phyloP scores from a whole-genome alignment of 2,797 vertebrate genomes.

The Buceros bicornis region DNA sequence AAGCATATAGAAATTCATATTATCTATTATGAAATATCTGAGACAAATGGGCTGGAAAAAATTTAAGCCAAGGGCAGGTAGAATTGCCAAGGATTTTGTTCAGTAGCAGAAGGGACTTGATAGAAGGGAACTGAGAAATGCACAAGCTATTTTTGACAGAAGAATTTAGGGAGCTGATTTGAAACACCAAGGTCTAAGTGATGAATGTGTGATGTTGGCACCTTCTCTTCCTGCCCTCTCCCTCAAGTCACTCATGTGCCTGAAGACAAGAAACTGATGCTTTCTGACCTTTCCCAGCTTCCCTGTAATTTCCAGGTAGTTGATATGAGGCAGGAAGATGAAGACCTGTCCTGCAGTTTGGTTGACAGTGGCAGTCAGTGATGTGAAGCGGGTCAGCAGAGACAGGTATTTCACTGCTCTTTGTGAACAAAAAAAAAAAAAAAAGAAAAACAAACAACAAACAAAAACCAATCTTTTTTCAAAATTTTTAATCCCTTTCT shows the following conservation, averaged over 20 bases:
- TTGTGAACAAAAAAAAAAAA: neutral
- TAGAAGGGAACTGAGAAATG: neutral
- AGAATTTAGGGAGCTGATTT: neutral
- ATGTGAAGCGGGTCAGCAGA: neutral
- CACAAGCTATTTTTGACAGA: neutral
- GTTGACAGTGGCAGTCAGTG: neutral
- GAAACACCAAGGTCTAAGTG: neutral
- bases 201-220: neutral
- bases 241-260: neutral
- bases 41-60: slow-evolving; percentile 9
- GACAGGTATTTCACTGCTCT: neutral
- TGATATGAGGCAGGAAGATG: neutral
- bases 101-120: neutral
- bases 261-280: neutral
- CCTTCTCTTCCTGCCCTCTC: neutral
- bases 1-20: neutral
- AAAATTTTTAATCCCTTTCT: neutral
- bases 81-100: neutral
- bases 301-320: neutral
- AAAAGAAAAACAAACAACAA: too few relatives aligned
- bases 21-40: neutral
- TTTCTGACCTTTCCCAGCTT: neutral
- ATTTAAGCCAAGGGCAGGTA: neutral
- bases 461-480: too few relatives aligned
- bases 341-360: neutral